Base-by-base conservation (phyloP, 2,113 vertebrate species). In the Casuarius casuarius region DNA sequence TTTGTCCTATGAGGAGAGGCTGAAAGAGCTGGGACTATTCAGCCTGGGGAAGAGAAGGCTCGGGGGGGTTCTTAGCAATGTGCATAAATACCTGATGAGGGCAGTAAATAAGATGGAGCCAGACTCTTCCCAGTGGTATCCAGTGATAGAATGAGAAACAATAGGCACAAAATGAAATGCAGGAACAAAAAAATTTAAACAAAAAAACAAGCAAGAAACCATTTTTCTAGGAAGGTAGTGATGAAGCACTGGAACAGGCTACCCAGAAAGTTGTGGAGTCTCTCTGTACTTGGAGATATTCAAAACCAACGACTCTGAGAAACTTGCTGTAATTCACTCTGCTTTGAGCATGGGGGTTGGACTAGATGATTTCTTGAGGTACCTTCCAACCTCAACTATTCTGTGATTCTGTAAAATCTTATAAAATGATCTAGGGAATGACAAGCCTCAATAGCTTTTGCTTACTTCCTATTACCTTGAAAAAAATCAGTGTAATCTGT, bases 1-100 rank as follows among this genome's bases (percentile, higher is more conserved):
- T 61, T n/a, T 52, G 18, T 42, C 5, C 8, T 1, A 0, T 14
- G 5, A 74, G 22, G 15, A 58, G 6, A 2, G 22, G 10, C 7
- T 86, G 35, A 61, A 20, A 84, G 63, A 42, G 3, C 6, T 78
- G 12, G 3, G 3, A 44, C 35, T 62, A 16, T 46, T 52, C 26
- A 81, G 5, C 9, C 21, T 23, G 16, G 17, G 68, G 26, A 18
- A 35, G 86, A 84, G 62, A 29, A 25, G 4, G 3, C 31, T 89
- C 16, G 3, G 5, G 5, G 0, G 5, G 16, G 26, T 61, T 46
- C 5, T 46, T 62, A 73, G 5, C 16, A 29, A 17, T 21, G 1
- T 18, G 2, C 58, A 31, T 38, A 76, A 91, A 81, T 10, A 52
- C 7, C n/a, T 6, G n/a, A 26, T 2, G 13, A 28, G 29, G 4